Evolutionary conservation across 2,797 vertebrate genomes (phyloP).

Genomic region (Spinus olivaceus): DNA sequence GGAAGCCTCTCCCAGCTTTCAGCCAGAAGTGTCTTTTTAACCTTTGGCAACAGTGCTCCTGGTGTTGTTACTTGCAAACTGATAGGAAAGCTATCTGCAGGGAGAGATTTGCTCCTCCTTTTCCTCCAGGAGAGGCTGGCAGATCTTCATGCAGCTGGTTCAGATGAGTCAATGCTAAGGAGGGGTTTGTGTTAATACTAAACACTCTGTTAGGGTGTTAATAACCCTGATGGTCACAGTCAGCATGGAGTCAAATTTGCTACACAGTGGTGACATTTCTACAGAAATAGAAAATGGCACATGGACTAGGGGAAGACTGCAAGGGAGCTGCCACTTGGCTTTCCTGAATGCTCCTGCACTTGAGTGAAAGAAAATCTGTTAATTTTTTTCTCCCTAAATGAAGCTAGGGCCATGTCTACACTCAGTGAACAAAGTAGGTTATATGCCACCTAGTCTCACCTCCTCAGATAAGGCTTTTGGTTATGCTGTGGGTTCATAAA

Average conservation of each 20-base stretch:
- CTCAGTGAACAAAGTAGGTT: background rate
- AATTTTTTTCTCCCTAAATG: background rate
- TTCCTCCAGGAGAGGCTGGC: background rate
- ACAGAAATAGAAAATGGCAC: background rate
- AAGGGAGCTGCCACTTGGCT: background rate
- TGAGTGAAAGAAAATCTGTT: background rate
- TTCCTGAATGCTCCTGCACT: background rate
- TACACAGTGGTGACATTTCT: background rate
- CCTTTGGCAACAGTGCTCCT: background rate
- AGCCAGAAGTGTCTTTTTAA: constrained; percentile 9
- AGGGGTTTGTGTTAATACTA: background rate
- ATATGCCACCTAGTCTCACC: background rate
- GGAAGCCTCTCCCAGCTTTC: constrained; percentile 56
- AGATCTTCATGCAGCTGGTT: background rate
- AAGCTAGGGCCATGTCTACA: background rate
- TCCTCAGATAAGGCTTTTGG: background rate
- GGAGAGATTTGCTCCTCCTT: background rate
- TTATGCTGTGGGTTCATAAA: background rate
- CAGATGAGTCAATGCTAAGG: background rate
- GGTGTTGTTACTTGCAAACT: background rate
- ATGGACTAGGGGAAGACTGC: background rate
- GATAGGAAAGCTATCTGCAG: constrained; percentile 16
- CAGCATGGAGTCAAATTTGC: background rate
- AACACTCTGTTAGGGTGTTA: background rate
- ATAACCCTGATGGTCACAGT: background rate